phyloP scores from a whole-genome alignment of 2,888 invertebrate species.

The Rotaria socialis region DNA sequence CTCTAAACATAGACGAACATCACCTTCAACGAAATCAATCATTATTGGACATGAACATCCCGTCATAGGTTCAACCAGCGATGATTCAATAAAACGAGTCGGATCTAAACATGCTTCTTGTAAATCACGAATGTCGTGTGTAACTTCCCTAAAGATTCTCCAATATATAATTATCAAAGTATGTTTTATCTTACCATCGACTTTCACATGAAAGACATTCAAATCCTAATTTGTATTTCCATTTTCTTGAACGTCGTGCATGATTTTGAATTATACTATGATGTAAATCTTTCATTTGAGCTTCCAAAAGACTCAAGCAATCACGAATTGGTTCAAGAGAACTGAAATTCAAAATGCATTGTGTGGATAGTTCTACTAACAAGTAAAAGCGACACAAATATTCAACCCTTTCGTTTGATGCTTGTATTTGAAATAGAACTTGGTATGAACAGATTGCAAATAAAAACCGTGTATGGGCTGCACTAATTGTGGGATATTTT shows the following conservation, averaged over 20 bases:
- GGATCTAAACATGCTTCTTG: constrained; percentile 7
- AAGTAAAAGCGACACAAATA: too few relatives aligned
- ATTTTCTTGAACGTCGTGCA: background rate
- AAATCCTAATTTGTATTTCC: constrained; percentile 1
- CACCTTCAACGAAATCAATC: background rate
- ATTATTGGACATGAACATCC: constrained; percentile 14
- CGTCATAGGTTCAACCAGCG: background rate
- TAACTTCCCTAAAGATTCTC: background rate
- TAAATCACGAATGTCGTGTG: constrained; percentile 5
- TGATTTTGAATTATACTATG: constrained; percentile 27
- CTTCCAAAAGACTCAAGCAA: background rate
- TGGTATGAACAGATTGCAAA: too few relatives aligned
- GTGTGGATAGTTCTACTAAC: too few relatives aligned
- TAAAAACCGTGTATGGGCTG: too few relatives aligned
- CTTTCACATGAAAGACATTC: background rate
- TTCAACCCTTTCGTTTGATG: too few relatives aligned
- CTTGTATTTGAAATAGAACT: too few relatives aligned
- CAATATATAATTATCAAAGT: background rate
- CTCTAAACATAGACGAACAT: background rate
- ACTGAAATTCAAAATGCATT: background rate
- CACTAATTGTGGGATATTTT: too few relatives aligned
- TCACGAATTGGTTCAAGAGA: constrained; percentile 3
- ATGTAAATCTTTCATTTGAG: constrained; percentile 20
- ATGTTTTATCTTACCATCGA: background rate
- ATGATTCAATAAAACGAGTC: background rate